Evolutionary conservation across 2,113 vertebrate genomes (phyloP).

Genomic region (Trachemys scripta): DNA sequence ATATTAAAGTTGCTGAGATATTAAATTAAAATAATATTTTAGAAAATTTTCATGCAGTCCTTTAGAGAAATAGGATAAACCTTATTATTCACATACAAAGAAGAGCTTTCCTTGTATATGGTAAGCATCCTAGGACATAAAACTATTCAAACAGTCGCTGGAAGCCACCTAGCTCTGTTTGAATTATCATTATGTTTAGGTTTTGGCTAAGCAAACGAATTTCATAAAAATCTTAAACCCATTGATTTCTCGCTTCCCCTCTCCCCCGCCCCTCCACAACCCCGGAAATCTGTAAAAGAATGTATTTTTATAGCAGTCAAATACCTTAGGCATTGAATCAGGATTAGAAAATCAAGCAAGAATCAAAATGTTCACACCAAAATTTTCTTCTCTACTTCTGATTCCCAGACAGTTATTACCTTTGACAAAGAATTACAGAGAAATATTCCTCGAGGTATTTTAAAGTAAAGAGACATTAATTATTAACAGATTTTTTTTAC

Average conservation of each 20-base stretch:
- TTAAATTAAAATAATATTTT: neutral
- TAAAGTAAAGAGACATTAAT: constrained; percentile 57
- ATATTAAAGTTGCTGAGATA: neutral
- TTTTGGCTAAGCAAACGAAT: constrained; percentile 67
- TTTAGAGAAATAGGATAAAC: neutral
- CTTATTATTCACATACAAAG: neutral
- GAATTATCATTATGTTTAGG: constrained; percentile 34
- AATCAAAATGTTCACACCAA: constrained; percentile 57
- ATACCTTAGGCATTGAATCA: constrained; percentile 59
- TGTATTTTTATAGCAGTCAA: constrained; percentile 36
- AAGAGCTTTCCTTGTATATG: neutral
- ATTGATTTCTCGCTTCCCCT: constrained; percentile 3
- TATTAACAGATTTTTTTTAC: constrained; percentile 54
- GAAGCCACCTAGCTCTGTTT: constrained; percentile 32
- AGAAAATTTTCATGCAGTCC: neutral
- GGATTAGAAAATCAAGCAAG: constrained; percentile 60
- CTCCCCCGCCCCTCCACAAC: neutral
- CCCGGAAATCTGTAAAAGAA: constrained; percentile 25
- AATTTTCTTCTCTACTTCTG: constrained; percentile 51
- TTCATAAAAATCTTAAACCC: constrained; percentile 35
- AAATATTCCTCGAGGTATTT: constrained; percentile 65
- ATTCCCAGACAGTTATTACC: constrained; percentile 64
- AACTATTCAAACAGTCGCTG: neutral
- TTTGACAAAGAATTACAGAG: constrained; percentile 69
- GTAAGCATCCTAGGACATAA: neutral